phyloP scores from a whole-genome alignment of 2,888 invertebrate species.

The Sphecodes monilicornis region DNA sequence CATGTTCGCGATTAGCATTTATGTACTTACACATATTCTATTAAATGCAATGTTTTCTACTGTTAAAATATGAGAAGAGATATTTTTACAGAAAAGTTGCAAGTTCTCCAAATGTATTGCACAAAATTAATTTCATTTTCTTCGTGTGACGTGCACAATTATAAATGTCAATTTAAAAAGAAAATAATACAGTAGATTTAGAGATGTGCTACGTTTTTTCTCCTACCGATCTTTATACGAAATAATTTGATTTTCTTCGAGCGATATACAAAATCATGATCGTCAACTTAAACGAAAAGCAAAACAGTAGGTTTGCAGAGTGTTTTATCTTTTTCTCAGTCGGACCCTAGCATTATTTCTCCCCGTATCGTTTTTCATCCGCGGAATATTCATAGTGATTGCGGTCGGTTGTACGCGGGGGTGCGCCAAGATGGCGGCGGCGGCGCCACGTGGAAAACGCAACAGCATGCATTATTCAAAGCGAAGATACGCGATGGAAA shows the following conservation, averaged over 20 bases:
- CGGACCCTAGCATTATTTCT: not conserved
- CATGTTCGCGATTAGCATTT: too few relatives aligned
- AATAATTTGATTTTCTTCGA: not conserved
- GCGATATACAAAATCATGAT: not conserved
- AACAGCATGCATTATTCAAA: conserved; percentile 58
- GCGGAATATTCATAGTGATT: conserved; percentile 63
- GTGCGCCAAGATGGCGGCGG: not conserved
- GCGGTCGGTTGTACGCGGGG: not conserved
- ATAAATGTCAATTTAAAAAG: not conserved
- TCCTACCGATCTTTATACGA: too few relatives aligned
- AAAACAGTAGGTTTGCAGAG: not conserved
- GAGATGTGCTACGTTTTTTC: too few relatives aligned
- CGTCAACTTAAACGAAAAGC: not conserved
- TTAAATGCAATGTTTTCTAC: too few relatives aligned
- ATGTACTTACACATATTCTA: too few relatives aligned
- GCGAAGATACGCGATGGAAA: conserved; percentile 36
- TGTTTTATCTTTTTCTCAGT: not conserved
- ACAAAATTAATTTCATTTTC: not conserved
- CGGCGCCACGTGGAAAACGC: conserved; percentile 41
- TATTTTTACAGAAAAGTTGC: too few relatives aligned
- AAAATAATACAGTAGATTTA: not conserved
- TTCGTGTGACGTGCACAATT: not conserved
- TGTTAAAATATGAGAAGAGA: too few relatives aligned
- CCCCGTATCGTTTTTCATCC: conserved; percentile 55
- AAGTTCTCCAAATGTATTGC: too few relatives aligned